phyloP scores from a whole-genome alignment of 2,888 invertebrate genomes.

The Caenorhabditis angaria region DNA sequence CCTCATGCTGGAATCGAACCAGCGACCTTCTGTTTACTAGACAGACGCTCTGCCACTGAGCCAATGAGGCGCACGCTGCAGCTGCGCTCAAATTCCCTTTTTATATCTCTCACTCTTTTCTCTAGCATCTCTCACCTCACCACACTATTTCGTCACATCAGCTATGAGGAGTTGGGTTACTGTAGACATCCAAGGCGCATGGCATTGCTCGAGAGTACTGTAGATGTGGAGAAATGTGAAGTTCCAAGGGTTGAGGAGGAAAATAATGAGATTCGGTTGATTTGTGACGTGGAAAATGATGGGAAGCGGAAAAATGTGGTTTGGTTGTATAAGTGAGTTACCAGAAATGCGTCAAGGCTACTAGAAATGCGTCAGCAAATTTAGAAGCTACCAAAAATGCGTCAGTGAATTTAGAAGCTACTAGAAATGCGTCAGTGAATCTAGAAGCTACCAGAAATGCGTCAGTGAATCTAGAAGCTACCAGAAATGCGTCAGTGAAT shows the following conservation, averaged over 20 bases:
- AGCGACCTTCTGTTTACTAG: slow-evolving; percentile 72
- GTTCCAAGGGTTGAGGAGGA: slow-evolving; percentile 21
- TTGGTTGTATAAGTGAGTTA: slow-evolving; percentile 39
- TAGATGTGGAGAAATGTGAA: slow-evolving; percentile 22
- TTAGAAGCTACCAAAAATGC: too few species aligned
- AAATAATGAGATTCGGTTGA: slow-evolving; percentile 23
- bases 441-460: too few species aligned
- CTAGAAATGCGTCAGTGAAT: too few species aligned
- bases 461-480: too few species aligned
- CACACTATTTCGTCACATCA: slow-evolving; percentile 18
- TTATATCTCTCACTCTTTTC: not conserved
- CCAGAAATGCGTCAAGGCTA: too few species aligned
- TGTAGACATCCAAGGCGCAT: slow-evolving; percentile 45
- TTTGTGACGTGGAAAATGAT: slow-evolving; percentile 16
- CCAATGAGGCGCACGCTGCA: slow-evolving; percentile 61
- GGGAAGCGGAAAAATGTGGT: slow-evolving; percentile 16
- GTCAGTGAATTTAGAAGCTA: too few species aligned
- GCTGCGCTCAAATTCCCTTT: not conserved
- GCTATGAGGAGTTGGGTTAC: slow-evolving; percentile 20
- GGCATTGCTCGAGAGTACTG: slow-evolving; percentile 2
- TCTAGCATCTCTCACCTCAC: slow-evolving; percentile 19
- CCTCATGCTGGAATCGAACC: slow-evolving; percentile 69
- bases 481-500: too few species aligned
- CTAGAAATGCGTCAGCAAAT: too few species aligned
- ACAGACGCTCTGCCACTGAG: slow-evolving; percentile 72